These are phyloP conservation scores for Hyperopisus bebe DNA, from an alignment of 2,113 vertebrate species.

Conservation along the genomic window DNA sequence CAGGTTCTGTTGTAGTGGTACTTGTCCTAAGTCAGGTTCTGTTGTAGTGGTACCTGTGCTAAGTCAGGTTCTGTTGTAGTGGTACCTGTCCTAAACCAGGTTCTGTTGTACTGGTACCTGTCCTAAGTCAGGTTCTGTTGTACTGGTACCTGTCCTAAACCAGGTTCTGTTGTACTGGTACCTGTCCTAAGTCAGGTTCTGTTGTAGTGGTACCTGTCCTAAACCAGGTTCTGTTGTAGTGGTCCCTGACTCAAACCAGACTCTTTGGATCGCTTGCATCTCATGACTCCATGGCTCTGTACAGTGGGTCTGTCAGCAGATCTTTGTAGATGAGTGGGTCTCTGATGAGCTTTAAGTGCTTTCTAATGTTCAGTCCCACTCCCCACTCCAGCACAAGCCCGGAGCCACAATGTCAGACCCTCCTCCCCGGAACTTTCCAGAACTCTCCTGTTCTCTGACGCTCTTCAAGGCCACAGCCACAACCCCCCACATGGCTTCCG, in stretches of 20 bases:
- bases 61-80: no score
- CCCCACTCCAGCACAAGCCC: neutral
- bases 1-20: no score
- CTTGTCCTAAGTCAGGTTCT: no score
- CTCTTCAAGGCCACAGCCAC: neutral
- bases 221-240: neutral
- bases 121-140: no score
- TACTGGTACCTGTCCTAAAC: no score
- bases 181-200: no score
- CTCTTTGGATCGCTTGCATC: neutral
- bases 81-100: neutral
- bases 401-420: neutral
- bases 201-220: no score
- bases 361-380: constrained; percentile 38
- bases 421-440: neutral
- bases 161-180: neutral
- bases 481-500: neutral
- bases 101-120: neutral
- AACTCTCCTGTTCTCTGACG: neutral
- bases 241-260: neutral
- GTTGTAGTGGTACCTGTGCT: no score
- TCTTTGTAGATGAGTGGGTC: constrained; percentile 10
- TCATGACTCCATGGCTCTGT: neutral
- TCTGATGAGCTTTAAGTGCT: constrained; percentile 34
- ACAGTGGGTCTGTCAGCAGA: constrained; percentile 35